phyloP scores from a whole-genome alignment of 2,113 vertebrate genomes.

The Heterocephalus glaber region DNA sequence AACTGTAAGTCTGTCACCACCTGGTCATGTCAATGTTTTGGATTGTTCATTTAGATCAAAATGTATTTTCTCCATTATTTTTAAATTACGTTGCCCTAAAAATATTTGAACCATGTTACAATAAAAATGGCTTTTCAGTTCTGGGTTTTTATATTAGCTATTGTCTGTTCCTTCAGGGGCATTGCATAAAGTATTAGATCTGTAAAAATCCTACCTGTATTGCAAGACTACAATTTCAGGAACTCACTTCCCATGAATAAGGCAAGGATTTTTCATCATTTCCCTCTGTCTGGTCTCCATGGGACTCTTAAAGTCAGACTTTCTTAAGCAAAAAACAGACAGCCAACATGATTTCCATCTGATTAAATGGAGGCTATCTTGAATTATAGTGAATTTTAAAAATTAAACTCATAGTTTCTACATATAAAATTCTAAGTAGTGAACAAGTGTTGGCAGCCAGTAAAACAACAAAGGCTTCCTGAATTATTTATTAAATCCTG shows the following conservation, averaged over 20 bases:
- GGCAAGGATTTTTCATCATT: constrained; percentile 20
- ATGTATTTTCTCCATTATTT: constrained; percentile 43
- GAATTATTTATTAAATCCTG: constrained; percentile 4
- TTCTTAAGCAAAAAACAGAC: constrained; percentile 1
- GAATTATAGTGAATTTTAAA: constrained; percentile 46
- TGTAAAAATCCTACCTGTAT: constrained; percentile 41
- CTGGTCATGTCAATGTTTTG: constrained; percentile 30
- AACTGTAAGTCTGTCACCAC: constrained; percentile 44
- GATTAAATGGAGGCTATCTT: background rate
- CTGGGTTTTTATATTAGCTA: constrained; percentile 42
- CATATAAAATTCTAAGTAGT: constrained; percentile 44
- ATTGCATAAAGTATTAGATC: constrained; percentile 17
- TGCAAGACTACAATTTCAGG: constrained; percentile 5
- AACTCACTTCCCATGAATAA: constrained; percentile 59
- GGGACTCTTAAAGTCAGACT: background rate
- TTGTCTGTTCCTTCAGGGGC: background rate
- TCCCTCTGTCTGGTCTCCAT: background rate
- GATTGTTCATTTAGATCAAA: constrained; percentile 42
- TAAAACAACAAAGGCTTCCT: background rate
- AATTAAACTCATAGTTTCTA: constrained; percentile 45
- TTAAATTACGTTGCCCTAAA: constrained; percentile 49
- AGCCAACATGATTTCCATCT: constrained; percentile 42
- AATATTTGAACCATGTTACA: constrained; percentile 23
- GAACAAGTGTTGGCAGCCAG: background rate
- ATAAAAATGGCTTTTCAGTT: constrained; percentile 44